Conservation (phyloP, 2,888 invertebrate genomes). For the Copidosoma aretas region DNA sequence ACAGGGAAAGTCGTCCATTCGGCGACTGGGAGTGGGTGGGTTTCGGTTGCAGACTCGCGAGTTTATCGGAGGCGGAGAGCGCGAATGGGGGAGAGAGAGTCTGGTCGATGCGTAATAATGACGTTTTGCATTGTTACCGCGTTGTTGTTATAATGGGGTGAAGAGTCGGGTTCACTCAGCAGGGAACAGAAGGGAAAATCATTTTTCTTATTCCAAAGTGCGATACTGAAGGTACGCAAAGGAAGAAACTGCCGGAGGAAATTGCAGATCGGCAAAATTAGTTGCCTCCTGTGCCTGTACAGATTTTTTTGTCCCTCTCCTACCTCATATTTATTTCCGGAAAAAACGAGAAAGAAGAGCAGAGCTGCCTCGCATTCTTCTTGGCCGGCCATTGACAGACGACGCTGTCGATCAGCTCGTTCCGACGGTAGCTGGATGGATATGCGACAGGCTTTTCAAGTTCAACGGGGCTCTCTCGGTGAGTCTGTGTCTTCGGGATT, state of each 20-base stretch:
- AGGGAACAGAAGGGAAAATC: background rate
- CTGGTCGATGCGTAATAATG: background rate
- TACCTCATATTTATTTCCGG: background rate
- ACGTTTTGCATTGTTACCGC: too few species aligned
- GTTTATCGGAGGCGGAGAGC: conserved; percentile 26
- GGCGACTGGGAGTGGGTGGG: background rate
- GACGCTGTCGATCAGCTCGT: conserved; percentile 18
- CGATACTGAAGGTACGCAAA: background rate
- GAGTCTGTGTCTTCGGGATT: too few species aligned
- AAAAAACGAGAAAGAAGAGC: background rate
- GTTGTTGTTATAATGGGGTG: too few species aligned
- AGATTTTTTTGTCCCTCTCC: too few species aligned
- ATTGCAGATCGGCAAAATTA: conserved; percentile 21
- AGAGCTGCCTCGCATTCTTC: background rate
- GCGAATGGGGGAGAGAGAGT: background rate
- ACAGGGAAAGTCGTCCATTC: conserved; percentile 12
- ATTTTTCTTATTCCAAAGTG: background rate
- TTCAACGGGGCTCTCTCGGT: background rate
- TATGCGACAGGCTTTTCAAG: too few species aligned
- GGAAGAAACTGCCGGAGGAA: background rate
- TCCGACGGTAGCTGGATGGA: too few species aligned
- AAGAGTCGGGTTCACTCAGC: too few species aligned
- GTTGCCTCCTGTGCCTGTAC: conserved; percentile 7
- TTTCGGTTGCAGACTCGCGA: background rate
- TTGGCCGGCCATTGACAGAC: conserved; percentile 16